Percentiles rank a stretch among this genome's conserved stretches.
Conservation (phyloP, 2,888 invertebrate species). For the Ryuthela nishihirai region DNA sequence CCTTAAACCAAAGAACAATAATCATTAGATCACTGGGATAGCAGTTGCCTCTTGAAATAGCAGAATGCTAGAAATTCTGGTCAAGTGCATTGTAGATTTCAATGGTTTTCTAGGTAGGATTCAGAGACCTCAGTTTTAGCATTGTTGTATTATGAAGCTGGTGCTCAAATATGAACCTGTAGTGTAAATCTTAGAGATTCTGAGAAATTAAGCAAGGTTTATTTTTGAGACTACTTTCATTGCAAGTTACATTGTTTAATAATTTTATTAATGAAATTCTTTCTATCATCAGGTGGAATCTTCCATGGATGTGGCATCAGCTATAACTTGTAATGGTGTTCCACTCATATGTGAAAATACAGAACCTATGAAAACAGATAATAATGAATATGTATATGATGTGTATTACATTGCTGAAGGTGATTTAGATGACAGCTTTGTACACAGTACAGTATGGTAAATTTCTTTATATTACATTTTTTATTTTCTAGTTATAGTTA, state of each 20-base stretch:
- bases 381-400: slow-evolving; percentile 48
- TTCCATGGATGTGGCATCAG: neutral
- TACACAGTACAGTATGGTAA: slow-evolving; percentile 44
- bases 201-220: neutral
- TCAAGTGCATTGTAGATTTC: no score
- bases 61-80: no score
- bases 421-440: slow-evolving; percentile 45
- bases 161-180: no score
- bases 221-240: neutral
- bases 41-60: no score
- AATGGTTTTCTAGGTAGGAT: no score
- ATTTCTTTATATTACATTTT: no score
- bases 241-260: neutral
- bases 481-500: no score
- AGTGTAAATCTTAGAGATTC: no score
- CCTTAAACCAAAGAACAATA: no score
- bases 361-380: slow-evolving; percentile 12
- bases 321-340: slow-evolving; percentile 22
- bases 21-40: no score
- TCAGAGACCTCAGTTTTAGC: no score
- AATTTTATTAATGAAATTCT: neutral
- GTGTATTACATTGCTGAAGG: slow-evolving; percentile 48
- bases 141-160: no score
- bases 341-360: slow-evolving; percentile 4
- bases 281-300: neutral